These are phyloP conservation scores for Oceanodroma leucorhoa DNA, from an alignment of 2,797 vertebrate genomes.

Conservation along the genomic window DNA sequence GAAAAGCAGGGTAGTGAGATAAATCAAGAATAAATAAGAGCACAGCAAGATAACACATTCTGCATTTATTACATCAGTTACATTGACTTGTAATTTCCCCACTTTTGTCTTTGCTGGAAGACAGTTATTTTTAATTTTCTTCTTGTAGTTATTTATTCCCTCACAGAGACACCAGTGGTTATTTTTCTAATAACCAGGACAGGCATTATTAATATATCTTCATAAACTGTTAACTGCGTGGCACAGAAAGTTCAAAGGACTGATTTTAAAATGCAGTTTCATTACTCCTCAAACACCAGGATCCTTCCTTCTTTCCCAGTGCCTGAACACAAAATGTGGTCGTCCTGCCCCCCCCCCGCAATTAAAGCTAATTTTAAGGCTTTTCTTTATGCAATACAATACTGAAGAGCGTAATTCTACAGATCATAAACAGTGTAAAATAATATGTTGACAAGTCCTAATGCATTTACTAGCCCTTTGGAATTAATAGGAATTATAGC, in stretches of 20 bases:
- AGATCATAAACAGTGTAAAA: slow-evolving; percentile 84
- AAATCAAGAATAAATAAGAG: slow-evolving; percentile 11
- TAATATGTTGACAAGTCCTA: slow-evolving; percentile 84
- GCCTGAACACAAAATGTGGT: neutral
- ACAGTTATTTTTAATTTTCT: slow-evolving; percentile 33
- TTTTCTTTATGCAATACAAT: slow-evolving; percentile 72
- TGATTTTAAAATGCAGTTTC: slow-evolving; percentile 39
- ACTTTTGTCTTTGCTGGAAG: neutral
- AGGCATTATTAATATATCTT: slow-evolving; percentile 19
- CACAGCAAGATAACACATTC: neutral
- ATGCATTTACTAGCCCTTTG: slow-evolving; percentile 82
- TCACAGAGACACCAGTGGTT: neutral
- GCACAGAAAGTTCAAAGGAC: slow-evolving; percentile 33
- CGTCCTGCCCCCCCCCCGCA: neutral
- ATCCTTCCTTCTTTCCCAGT: neutral
- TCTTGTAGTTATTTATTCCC: neutral
- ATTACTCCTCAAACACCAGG: slow-evolving; percentile 38
- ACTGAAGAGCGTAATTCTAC: slow-evolving; percentile 77
- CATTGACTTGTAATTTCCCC: slow-evolving; percentile 18
- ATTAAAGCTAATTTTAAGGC: slow-evolving; percentile 64
- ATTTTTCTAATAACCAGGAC: slow-evolving; percentile 25
- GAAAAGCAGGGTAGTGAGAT: neutral
- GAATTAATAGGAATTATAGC: slow-evolving; percentile 84
- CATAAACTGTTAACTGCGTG: slow-evolving; percentile 6
- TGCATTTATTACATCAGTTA: slow-evolving; percentile 18